These are phyloP conservation scores for Eriocheir sinensis DNA, from an alignment of 1,140 invertebrate genomes.

Conservation along the genomic window DNA sequence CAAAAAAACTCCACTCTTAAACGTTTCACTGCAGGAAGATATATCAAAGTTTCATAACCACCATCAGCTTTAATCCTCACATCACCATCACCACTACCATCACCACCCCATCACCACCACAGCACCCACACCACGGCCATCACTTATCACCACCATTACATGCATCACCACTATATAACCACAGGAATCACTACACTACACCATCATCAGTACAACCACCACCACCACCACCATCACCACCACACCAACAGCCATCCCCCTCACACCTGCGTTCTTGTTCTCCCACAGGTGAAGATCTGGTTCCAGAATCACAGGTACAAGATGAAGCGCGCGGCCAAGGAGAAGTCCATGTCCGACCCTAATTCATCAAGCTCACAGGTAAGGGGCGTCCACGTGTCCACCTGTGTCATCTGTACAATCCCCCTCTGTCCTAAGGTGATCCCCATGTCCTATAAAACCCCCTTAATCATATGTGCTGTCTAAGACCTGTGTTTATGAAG, in stretches of 20 bases:
- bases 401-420: not conserved
- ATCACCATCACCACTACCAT: too few relatives aligned
- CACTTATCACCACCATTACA: not conserved
- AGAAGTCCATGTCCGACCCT: conserved; percentile 69
- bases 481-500: too few relatives aligned
- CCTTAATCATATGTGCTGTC: too few relatives aligned
- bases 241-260: not conserved
- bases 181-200: not conserved
- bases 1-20: too few relatives aligned
- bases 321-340: conserved; percentile 70
- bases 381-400: not conserved
- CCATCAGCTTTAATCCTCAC: too few relatives aligned
- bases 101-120: too few relatives aligned
- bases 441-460: too few relatives aligned
- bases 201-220: not conserved
- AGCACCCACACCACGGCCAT: too few relatives aligned
- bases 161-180: not conserved
- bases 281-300: conserved; percentile 67
- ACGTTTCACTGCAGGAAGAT: too few relatives aligned
- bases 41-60: too few relatives aligned
- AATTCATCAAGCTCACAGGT: conserved; percentile 55
- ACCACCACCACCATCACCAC: not conserved
- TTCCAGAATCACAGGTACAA: conserved; percentile 74
- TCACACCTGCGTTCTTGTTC: not conserved
- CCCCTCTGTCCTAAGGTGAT: too few relatives aligned